Evolutionary conservation across 2,888 invertebrate genomes (phyloP), one percentile per base, ranked within the genome.

Genomic region (Podotricha telesiphe): DNA sequence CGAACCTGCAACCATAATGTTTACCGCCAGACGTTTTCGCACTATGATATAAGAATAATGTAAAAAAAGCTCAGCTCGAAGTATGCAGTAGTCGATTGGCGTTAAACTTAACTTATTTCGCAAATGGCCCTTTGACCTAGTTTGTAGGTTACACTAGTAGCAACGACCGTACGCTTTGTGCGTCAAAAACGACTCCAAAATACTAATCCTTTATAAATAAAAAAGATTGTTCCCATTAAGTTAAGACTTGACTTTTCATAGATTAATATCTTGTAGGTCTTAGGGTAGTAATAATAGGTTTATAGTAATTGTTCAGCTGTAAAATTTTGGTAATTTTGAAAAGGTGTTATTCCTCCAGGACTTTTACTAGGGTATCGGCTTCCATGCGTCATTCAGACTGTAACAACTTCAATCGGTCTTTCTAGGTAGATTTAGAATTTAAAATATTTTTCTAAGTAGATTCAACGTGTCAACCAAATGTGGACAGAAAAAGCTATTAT

Each of bases 41-140:
- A n/a, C 42, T 42, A 42, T 13, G 2, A 42, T 11, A 42, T 42
- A 42, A n/a, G 2, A 42, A 42, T 3, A 11, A 11, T 2, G 42
- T 42, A 13, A 42, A 42, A 34, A 45, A 28, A 59, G n/a, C 22
- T 45, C 45, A 45, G 28, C 45, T 42, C 5, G 3, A 6, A 59
- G n/a, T 4, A 62, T 37, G 19, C 62, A 62, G 62, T 62, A 34
- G 62, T 34, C 47, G 62, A 62, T 50, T 37, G 50, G 62, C 20
- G 48, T 62, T 19, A 50, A 37, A 62, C 15, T 59, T 42, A 66
- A 50, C 59, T 59, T 59, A 40, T 66, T 59, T 58, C 56, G 56
- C 48, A 48, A 66, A 59, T 59, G 28, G 28, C 59, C 59, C 51
- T 66, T 66, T 59, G 66, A 66, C 66, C 66, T 17, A 59, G 28